These are phyloP conservation scores for Ctenoplectra terminalis DNA, from an alignment of 1,140 invertebrate species.

Conservation along the genomic window DNA sequence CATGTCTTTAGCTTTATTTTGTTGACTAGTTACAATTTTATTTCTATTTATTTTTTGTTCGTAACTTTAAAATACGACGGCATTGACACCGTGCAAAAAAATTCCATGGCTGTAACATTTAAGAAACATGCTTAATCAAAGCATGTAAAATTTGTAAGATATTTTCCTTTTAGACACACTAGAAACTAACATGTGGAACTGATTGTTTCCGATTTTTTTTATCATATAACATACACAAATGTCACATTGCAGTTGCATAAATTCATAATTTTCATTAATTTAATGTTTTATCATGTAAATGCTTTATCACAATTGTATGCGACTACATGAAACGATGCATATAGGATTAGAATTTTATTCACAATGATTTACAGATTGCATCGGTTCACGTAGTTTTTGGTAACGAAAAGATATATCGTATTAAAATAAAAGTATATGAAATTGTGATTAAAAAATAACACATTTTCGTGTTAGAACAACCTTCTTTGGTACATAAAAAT, in stretches of 20 bases:
- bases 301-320: conserved; percentile 58
- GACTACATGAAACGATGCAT: conserved; percentile 51
- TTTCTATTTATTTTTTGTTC: conserved; percentile 43
- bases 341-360: conserved; percentile 50
- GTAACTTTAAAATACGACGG: conserved; percentile 38
- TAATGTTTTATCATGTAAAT: conserved; percentile 47
- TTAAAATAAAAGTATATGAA: conserved; percentile 36
- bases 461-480: conserved; percentile 6
- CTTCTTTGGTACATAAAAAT: conserved; percentile 13
- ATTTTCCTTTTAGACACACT: conserved; percentile 26
- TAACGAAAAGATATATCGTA: conserved; percentile 42
- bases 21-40: conserved; percentile 56
- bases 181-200: conserved; percentile 43
- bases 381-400: conserved; percentile 51
- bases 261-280: conserved; percentile 37
- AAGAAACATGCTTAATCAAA: conserved; percentile 45
- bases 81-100: conserved; percentile 58
- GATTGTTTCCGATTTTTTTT: conserved; percentile 33
- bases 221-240: conserved; percentile 49
- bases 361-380: conserved; percentile 52
- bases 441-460: conserved; percentile 6
- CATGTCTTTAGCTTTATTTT: conserved; percentile 9
- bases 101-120: conserved; percentile 45
- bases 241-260: conserved; percentile 36
- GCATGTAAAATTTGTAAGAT: conserved; percentile 53